Conservation (phyloP, 2,797 vertebrate species). For the Buceros bicornis region DNA sequence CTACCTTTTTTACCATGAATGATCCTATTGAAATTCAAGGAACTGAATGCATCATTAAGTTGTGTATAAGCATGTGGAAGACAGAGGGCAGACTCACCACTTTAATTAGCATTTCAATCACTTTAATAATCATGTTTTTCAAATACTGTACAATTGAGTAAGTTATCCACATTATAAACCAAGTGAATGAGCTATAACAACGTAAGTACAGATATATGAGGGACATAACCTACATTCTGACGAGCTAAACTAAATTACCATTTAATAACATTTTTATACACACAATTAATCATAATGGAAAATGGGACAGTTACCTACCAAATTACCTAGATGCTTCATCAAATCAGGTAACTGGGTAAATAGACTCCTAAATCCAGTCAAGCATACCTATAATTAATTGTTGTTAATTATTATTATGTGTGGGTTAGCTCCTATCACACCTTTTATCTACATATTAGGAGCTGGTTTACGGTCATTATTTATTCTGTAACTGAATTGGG, state of each 20-base stretch:
- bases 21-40: background rate
- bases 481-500: background rate
- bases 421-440: background rate
- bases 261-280: slow-evolving; percentile 51
- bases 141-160: background rate
- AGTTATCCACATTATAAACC: background rate
- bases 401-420: slow-evolving; percentile 45
- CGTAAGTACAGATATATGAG: background rate
- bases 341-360: slow-evolving; percentile 60
- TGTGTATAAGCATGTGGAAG: background rate
- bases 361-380: slow-evolving; percentile 18
- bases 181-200: background rate
- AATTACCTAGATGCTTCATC: slow-evolving; percentile 36
- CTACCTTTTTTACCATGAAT: background rate
- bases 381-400: slow-evolving; percentile 58
- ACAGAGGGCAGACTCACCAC: background rate
- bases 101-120: slow-evolving; percentile 15
- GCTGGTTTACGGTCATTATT: background rate
- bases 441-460: background rate
- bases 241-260: slow-evolving; percentile 36
- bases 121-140: slow-evolving; percentile 9
- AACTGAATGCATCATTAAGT: background rate
- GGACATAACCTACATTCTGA: slow-evolving; percentile 11
- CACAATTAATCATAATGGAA: slow-evolving; percentile 50
- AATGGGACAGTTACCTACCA: slow-evolving; percentile 9